Evolutionary conservation across 2,797 vertebrate genomes (phyloP), one percentile per base, ranked within the genome.

Genomic region (Loris lydekkerianus): DNA sequence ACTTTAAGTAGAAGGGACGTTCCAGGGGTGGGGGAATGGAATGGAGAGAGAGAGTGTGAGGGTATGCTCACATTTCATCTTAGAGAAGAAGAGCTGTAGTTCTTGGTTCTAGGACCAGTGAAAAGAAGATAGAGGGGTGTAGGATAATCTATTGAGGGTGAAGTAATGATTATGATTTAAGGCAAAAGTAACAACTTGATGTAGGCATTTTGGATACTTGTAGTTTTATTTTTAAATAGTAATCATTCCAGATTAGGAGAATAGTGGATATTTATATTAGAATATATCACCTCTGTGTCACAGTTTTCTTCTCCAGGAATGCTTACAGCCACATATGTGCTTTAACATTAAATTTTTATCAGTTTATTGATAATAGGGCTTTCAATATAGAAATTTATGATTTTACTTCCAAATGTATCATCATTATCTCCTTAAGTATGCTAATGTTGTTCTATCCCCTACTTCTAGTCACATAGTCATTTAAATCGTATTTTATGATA

Each of bases 401-500:
- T 43, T 91, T 61, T 10, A 90, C 4, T 90, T 89, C 53, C 95
- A 61, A 76, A 29, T 76, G 29, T 75, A 40, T 90, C 77, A 63
- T 65, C 20, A 13, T 89, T 73, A 61, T 77, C 43, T 76, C 20
- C 25, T 86, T 60, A 6, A 93, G 2, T 89, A 40, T 72, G 9
- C 91, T 60, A 4, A 8, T 87, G 4, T 49, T 67, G 60, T 92
- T 75, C 13, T 25, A 2, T 58, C 49, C 94, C 63, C 18, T 83
- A 53, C 82, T 77, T 78, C 43, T 94, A n/a, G 49, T 93, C 15
- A 85, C 29, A 43, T 20, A 89, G 86, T 86, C 29, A 58, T 61
- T 94, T 80, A 49, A 86, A 80, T 94, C 11, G 31, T 72, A 84
- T 76, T 94, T 93, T 80, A 56, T 86, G 29, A 56, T 70, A 75